Evolutionary conservation across 2,113 vertebrate species (phyloP).

Genomic region (Microtus ochrogaster): DNA sequence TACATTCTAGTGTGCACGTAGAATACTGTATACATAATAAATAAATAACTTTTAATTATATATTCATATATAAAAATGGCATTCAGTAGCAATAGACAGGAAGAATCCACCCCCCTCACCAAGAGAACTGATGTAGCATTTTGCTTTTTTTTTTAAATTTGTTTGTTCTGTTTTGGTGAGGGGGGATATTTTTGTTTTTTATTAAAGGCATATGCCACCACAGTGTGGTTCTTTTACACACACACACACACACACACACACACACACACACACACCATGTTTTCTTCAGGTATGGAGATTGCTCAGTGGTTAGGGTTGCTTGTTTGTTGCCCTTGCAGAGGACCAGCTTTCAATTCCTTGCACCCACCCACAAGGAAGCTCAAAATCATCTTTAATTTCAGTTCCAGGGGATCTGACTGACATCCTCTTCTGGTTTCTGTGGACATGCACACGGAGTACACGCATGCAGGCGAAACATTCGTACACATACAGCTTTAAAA

Average conservation of each 20-base stretch:
- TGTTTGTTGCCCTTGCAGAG: background rate
- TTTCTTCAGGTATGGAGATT: background rate
- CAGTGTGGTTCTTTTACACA: background rate
- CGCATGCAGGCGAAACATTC: background rate
- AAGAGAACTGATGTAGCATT: background rate
- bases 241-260: background rate
- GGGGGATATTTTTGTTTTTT: background rate
- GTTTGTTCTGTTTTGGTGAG: background rate
- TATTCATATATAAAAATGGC: background rate
- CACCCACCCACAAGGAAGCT: background rate
- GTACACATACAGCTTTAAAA: background rate
- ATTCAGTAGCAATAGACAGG: background rate
- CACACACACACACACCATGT: background rate
- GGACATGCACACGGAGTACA: background rate
- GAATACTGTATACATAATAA: too few relatives aligned
- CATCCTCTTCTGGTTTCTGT: background rate
- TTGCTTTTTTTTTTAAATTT: background rate
- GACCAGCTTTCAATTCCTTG: background rate
- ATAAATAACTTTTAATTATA: background rate
- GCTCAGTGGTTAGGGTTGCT: background rate
- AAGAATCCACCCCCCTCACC: background rate
- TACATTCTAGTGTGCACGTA: too few relatives aligned
- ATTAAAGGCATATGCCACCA: background rate
- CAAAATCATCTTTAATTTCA: background rate
- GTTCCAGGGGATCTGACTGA: background rate